These are phyloP conservation scores for Eira barbara DNA, from an alignment of 2,113 vertebrate species.

Conservation along the genomic window DNA sequence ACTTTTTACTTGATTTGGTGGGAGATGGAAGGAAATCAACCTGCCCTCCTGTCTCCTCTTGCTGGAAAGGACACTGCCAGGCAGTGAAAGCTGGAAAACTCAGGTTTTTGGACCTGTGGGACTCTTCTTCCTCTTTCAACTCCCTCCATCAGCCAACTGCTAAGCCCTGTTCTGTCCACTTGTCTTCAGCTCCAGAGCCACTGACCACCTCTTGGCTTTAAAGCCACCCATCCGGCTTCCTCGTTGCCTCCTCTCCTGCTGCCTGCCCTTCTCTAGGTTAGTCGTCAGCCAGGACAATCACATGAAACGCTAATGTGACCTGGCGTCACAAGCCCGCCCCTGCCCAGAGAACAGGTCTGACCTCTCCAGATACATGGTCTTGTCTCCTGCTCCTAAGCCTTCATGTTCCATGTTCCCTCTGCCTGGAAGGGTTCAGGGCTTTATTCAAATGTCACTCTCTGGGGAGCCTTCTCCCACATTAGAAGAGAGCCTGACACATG, in stretches of 20 bases:
- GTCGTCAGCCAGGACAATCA: neutral
- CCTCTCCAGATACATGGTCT: neutral
- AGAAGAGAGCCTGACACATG: neutral
- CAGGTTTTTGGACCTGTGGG: neutral
- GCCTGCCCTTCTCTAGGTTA: neutral
- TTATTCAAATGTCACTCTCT: neutral
- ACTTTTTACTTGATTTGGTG: neutral
- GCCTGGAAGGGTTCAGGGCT: neutral
- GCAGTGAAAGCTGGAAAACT: neutral
- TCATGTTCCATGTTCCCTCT: neutral
- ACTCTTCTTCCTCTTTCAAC: neutral
- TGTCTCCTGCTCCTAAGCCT: neutral
- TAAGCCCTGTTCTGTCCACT: neutral
- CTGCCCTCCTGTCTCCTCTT: neutral
- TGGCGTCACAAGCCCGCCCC: neutral
- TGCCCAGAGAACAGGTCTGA: too few relatives aligned
- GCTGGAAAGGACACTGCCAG: neutral
- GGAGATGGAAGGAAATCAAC: neutral
- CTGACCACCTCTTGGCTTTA: neutral
- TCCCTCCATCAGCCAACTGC: neutral
- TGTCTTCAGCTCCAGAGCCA: neutral
- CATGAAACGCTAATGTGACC: fast-evolving
- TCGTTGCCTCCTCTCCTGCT: neutral
- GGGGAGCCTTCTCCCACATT: neutral
- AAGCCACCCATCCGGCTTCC: neutral